Evolutionary conservation across 2,888 invertebrate species (phyloP).

Genomic region (Pandemis heparana): DNA sequence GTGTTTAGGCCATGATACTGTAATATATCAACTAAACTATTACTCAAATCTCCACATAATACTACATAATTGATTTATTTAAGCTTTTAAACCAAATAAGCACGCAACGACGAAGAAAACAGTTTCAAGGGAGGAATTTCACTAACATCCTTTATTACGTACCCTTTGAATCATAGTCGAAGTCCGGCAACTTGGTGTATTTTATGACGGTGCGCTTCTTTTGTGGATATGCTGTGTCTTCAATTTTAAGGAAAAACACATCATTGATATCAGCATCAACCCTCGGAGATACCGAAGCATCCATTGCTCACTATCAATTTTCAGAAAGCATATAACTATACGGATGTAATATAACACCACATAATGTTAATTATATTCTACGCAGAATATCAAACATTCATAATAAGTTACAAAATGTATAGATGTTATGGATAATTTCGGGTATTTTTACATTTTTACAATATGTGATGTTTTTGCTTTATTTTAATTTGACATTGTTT

Average conservation of each 20-base stretch:
- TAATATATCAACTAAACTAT: slow-evolving; percentile 2
- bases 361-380: slow-evolving; percentile 19
- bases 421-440: slow-evolving; percentile 47
- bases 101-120: neutral
- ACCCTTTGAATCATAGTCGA: slow-evolving; percentile 68
- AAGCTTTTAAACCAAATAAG: neutral
- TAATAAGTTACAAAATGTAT: slow-evolving; percentile 35
- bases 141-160: slow-evolving; percentile 45
- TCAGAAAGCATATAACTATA: slow-evolving; percentile 20
- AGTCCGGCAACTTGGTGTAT: slow-evolving; percentile 75
- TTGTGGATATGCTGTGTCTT: slow-evolving; percentile 58
- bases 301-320: slow-evolving; percentile 59
- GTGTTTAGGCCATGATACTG: slow-evolving; percentile 64
- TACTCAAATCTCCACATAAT: neutral
- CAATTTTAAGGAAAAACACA: slow-evolving; percentile 63
- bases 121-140: slow-evolving; percentile 12
- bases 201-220: slow-evolving; percentile 69
- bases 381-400: slow-evolving; percentile 21
- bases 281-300: slow-evolving; percentile 70
- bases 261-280: slow-evolving; percentile 59
- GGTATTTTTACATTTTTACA: slow-evolving; percentile 55
- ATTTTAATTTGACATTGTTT: slow-evolving; percentile 18
- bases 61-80: neutral
- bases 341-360: slow-evolving; percentile 21
- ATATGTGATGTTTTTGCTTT: slow-evolving; percentile 23